Percentiles rank a stretch among this genome's conserved stretches.
Evolutionary conservation across 2,888 invertebrate species (phyloP).

Genomic region (Hirtodrosophila cameraria): DNA sequence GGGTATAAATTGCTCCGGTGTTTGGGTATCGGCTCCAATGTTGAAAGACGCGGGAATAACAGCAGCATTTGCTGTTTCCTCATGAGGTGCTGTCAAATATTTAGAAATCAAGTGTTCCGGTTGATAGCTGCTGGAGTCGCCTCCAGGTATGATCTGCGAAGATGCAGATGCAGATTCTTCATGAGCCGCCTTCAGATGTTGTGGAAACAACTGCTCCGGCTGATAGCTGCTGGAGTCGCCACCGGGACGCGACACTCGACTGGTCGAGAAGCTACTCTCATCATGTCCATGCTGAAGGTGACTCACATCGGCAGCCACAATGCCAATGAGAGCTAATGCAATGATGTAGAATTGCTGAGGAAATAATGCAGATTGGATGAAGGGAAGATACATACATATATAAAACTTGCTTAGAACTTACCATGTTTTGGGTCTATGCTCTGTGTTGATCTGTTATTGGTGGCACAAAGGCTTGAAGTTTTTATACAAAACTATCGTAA

Average conservation of each 20-base stretch:
- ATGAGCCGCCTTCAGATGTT: not conserved
- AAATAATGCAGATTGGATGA: too few relatives aligned
- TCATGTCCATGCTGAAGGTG: slow-evolving; percentile 57
- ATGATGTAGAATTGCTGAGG: slow-evolving; percentile 63
- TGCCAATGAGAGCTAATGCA: slow-evolving; percentile 57
- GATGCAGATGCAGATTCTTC: not conserved
- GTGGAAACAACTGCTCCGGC: slow-evolving; percentile 24
- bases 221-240: slow-evolving; percentile 40
- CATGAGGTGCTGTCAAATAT: not conserved
- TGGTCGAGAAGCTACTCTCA: slow-evolving; percentile 40
- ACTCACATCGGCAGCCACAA: slow-evolving; percentile 73
- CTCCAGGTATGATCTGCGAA: too few relatives aligned
- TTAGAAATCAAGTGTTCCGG: slow-evolving; percentile 25
- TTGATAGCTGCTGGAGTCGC: slow-evolving; percentile 41
- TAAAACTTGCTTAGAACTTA: slow-evolving; percentile 37
- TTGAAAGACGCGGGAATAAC: slow-evolving; percentile 9
- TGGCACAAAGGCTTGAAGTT: slow-evolving; percentile 43
- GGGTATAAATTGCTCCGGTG: slow-evolving; percentile 36
- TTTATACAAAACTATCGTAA: slow-evolving; percentile 57
- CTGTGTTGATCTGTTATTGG: slow-evolving; percentile 56
- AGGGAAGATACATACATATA: not conserved
- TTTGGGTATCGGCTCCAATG: slow-evolving; percentile 34
- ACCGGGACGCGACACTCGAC: slow-evolving; percentile 12
- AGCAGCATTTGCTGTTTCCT: not conserved
- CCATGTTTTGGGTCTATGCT: slow-evolving; percentile 58